A percentile compares a stretch with the other conserved stretches of the same genome.
These are phyloP conservation scores for Ptychadena robeensis DNA, from an alignment of 2,797 vertebrate species.

Conservation along the genomic window DNA sequence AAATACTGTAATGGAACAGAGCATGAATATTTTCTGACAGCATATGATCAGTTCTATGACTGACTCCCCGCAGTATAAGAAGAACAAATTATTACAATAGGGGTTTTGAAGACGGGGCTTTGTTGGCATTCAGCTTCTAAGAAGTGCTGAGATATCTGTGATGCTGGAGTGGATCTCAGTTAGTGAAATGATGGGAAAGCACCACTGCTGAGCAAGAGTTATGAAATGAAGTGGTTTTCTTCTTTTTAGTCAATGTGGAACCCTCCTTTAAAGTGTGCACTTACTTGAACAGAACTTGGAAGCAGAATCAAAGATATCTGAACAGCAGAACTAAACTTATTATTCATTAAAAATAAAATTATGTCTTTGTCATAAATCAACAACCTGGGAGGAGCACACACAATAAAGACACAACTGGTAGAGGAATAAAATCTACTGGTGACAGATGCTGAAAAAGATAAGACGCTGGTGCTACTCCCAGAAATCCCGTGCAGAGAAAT, in stretches of 20 bases:
- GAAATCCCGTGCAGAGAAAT: slow-evolving; percentile 14
- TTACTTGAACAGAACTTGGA: not conserved
- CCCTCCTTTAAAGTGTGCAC: too few relatives aligned
- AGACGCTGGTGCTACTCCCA: not conserved
- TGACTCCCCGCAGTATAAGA: not conserved
- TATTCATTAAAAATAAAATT: not conserved
- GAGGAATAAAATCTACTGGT: not conserved
- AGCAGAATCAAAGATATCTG: not conserved
- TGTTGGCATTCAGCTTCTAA: not conserved
- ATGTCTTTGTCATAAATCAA: not conserved
- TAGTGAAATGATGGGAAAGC: not conserved
- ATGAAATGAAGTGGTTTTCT: too few relatives aligned
- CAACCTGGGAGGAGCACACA: not conserved
- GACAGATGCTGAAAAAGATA: not conserved
- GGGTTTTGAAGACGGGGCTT: too few relatives aligned
- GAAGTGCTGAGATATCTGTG: not conserved
- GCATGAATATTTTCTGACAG: not conserved
- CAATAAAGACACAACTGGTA: not conserved
- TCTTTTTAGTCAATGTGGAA: too few relatives aligned
- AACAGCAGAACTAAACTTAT: not conserved
- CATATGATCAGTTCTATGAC: not conserved
- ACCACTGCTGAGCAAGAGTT: too few relatives aligned
- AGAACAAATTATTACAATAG: not conserved
- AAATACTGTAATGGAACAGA: too few relatives aligned
- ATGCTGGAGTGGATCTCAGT: not conserved